Conservation (phyloP, 2,888 invertebrate genomes). For the Epinotia bilunana region DNA sequence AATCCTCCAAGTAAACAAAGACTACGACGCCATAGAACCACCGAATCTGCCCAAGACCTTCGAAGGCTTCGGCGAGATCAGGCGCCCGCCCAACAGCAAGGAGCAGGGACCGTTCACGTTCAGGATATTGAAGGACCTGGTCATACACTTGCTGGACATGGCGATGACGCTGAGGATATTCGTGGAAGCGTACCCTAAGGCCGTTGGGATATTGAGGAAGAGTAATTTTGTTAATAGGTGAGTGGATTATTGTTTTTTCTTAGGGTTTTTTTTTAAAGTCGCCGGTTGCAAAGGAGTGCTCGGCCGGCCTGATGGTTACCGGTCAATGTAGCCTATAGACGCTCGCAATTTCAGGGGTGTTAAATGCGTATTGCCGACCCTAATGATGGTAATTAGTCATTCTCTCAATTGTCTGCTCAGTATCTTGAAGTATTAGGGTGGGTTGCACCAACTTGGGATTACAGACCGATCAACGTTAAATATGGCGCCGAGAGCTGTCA, state of each 20-base stretch:
- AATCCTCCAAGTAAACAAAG: conserved; percentile 80
- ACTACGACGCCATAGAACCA: conserved; percentile 73
- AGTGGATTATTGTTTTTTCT: conserved; percentile 48
- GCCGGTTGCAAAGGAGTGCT: no score
- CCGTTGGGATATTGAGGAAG: conserved; percentile 80
- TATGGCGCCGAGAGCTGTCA: no score
- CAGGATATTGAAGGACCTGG: conserved; percentile 85
- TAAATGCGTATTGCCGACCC: no score
- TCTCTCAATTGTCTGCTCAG: no score
- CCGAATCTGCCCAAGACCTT: conserved; percentile 79
- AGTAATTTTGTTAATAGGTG: conserved; percentile 85
- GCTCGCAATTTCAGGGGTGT: no score
- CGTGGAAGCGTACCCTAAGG: conserved; percentile 86
- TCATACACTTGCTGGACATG: conserved; percentile 88
- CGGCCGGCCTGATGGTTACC: no score
- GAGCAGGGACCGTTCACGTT: conserved; percentile 70
- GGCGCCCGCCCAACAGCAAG: conserved; percentile 62
- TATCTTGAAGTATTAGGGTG: no score
- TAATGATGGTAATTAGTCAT: no score
- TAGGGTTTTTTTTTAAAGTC: no score
- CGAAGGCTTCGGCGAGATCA: conserved; percentile 75
- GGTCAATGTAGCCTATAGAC: no score
- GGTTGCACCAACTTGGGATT: no score
- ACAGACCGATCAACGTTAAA: no score
- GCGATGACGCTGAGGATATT: conserved; percentile 88